Conservation (phyloP, 2,797 vertebrate species). For the Mastacembelus armatus region DNA sequence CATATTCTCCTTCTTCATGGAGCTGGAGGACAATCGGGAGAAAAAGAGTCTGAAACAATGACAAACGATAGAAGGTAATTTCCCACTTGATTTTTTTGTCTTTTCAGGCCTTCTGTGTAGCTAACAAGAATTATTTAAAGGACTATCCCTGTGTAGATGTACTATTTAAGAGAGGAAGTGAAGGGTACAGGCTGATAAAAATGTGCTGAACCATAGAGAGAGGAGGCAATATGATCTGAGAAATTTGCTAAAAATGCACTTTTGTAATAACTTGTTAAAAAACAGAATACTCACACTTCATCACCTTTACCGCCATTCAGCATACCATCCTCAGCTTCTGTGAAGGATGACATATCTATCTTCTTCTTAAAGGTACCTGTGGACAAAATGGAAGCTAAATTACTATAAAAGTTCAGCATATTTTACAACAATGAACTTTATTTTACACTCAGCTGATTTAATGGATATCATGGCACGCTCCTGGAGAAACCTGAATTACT, state of each 20-base stretch:
- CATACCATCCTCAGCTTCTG: conserved; percentile 60
- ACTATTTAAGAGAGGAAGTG: background rate
- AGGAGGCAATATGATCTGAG: background rate
- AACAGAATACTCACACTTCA: conserved; percentile 77
- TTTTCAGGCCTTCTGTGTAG: background rate
- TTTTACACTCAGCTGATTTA: background rate
- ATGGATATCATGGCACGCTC: background rate
- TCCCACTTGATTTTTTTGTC: background rate
- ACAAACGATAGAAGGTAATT: background rate
- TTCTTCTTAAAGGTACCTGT: conserved; percentile 76
- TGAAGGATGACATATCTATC: conserved; percentile 56
- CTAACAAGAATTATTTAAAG: conserved; percentile 1
- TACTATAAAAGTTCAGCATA: background rate
- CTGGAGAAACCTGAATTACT: background rate
- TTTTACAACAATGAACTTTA: background rate
- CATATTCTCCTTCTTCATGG: conserved; percentile 83
- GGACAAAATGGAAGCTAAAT: conserved; percentile 15
- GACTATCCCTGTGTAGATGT: background rate
- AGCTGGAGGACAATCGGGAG: conserved; percentile 55
- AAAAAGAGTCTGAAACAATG: conserved; percentile 5
- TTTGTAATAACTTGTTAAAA: background rate
- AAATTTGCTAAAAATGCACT: conserved; percentile 1
- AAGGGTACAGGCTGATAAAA: background rate
- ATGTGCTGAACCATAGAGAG: background rate
- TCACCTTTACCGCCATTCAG: conserved; percentile 73